phyloP scores from a whole-genome alignment of 2,113 vertebrate genomes.

The Asarcornis scutulata region DNA sequence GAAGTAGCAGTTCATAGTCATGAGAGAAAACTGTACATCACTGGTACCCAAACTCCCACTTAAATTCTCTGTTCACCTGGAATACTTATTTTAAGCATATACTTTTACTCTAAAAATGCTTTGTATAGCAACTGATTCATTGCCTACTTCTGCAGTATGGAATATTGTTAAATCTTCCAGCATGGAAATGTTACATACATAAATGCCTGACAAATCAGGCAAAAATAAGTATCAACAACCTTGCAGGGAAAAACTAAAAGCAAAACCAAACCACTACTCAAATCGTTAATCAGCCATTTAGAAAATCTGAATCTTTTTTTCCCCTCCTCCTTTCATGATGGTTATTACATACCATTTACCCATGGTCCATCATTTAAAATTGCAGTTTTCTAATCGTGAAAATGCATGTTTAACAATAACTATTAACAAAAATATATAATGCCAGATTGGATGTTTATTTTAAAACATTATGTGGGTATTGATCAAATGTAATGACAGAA shows the following conservation, averaged over 20 bases:
- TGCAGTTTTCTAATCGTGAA: not conserved
- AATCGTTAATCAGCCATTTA: not conserved
- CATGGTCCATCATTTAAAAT: not conserved
- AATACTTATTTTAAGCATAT: not conserved
- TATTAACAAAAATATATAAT: not conserved
- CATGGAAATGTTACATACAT: not conserved
- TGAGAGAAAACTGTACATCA: not conserved
- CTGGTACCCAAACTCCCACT: not conserved
- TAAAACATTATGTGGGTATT: not conserved
- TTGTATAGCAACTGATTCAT: not conserved
- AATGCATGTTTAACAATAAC: not conserved
- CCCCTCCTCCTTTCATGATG: not conserved
- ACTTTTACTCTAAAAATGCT: not conserved
- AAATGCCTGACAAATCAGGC: constrained; percentile 4
- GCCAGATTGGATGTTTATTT: not conserved
- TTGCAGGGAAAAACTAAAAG: not conserved
- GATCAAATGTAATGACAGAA: constrained; percentile 7
- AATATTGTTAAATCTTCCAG: not conserved
- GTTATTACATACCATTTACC: not conserved
- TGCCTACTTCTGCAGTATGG: not conserved
- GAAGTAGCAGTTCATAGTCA: not conserved
- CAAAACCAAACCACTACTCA: not conserved
- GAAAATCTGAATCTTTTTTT: not conserved
- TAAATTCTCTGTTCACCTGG: not conserved
- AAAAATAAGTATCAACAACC: not conserved